A percentile compares a stretch with the other conserved stretches of the same genome.
phyloP scores from a whole-genome alignment of 2,797 vertebrate genomes.

The Coreius guichenoti region DNA sequence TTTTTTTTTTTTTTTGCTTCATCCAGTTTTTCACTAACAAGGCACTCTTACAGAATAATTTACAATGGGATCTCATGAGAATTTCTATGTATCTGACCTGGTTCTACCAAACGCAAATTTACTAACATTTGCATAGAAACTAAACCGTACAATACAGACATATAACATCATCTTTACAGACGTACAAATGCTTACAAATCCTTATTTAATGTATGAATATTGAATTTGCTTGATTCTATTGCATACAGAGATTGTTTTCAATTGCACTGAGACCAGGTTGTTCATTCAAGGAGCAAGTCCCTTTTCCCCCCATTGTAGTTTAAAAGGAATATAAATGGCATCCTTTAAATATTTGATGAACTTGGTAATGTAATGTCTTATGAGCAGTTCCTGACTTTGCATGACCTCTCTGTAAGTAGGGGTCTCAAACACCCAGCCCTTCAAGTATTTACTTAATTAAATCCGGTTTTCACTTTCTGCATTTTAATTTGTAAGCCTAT shows the following conservation, averaged over 20 bases:
- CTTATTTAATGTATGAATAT: background rate
- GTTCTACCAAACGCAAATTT: background rate
- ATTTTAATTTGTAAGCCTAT: background rate
- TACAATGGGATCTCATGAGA: too few relatives aligned
- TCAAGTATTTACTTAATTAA: background rate
- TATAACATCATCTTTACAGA: background rate
- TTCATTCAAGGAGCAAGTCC: background rate
- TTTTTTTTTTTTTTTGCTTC: background rate
- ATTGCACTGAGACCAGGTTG: background rate
- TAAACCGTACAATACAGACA: background rate
- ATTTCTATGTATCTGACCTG: background rate
- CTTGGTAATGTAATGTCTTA: background rate
- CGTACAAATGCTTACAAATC: background rate
- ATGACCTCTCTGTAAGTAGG: background rate
- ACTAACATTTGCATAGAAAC: background rate
- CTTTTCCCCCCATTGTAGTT: background rate
- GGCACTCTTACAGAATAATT: background rate
- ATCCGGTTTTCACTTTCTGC: background rate
- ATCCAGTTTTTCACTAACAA: background rate
- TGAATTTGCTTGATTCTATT: background rate
- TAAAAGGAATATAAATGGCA: slow-evolving; percentile 1
- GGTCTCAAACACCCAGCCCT: background rate
- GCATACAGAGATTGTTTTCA: background rate
- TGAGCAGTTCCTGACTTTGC: background rate
- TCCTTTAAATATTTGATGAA: background rate